Base-by-base conservation (phyloP, 1,140 invertebrate species). In the Theocolax elegans region DNA sequence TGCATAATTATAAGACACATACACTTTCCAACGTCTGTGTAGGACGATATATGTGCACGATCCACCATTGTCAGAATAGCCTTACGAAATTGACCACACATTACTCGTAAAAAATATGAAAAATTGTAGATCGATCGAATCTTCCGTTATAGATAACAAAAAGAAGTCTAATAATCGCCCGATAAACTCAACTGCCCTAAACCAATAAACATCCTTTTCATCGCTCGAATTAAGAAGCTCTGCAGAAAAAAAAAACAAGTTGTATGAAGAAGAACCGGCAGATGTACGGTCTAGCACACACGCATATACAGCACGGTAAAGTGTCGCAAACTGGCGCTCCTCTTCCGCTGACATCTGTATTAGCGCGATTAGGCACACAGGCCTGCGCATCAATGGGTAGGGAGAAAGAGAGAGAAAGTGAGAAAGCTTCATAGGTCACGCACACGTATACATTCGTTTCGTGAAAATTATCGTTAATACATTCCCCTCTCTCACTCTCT, bases 261-360 rank as follows among this genome's bases (percentile, higher is more conserved):
- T 15, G 23, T 15, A 38, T 19, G 21, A 49, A 51, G 17, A 63
- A 44, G 40, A 19, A 6, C 6, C 23, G 42, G 15, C n/a, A n/a
- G n/a, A n/a, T n/a, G n/a, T n/a, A n/a, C n/a, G 13, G 35, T n/a
- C 6, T n/a, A 44, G 42, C 42, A n/a, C 3, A 38, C 15, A 31
- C 44, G 19, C 19, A 35, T 53, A 35, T 40, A 54, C 54, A 51
- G 19, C 21, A 40, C 21, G 4, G 58, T 31, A 13, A 54, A 46
- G 58, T 44, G 40, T 46, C 48, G 67, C 58, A 31, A 56, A 67
- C 25, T 56, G 56, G 46, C n/a, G n/a, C 58, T 53, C 15, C 49
- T 53, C 62, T 53, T 27, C 0, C 15, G 23, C 21, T 70, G 78
- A 79, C 78, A 79, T 79, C 78, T 79, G 78, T 79, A 79, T 79